These are phyloP conservation scores for Amphiprion ocellaris DNA, from an alignment of 2,113 vertebrate species.

Conservation along the genomic window DNA sequence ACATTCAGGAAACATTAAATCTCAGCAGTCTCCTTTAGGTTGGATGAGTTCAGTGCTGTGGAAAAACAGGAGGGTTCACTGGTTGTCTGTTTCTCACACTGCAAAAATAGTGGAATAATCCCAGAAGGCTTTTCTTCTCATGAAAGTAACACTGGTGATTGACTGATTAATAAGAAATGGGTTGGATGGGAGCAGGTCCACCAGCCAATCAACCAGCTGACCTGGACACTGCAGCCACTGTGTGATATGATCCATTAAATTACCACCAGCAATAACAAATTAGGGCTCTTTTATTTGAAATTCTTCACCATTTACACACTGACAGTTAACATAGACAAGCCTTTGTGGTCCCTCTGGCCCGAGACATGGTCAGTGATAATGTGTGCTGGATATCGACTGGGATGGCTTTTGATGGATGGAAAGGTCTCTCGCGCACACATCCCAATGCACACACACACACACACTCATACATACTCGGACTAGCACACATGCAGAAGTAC, in stretches of 20 bases:
- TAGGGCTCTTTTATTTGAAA: slow-evolving; percentile 88
- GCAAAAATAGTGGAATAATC: no score
- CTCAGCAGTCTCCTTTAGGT: no score
- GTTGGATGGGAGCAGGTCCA: no score
- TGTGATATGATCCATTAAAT: slow-evolving; percentile 7
- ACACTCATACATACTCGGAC: slow-evolving; percentile 29
- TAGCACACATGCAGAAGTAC: not conserved
- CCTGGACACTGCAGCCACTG: no score
- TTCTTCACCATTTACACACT: slow-evolving; percentile 87
- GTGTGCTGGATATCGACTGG: slow-evolving; percentile 84
- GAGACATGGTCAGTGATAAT: slow-evolving; percentile 83
- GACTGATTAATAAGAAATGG: no score
- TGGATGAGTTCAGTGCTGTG: no score
- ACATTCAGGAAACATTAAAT: no score
- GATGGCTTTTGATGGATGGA: slow-evolving; percentile 83
- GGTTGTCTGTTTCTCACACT: no score
- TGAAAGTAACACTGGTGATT: no score
- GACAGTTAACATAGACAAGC: slow-evolving; percentile 90
- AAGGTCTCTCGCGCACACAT: not conserved
- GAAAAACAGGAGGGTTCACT: no score
- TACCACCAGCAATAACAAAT: slow-evolving; percentile 78
- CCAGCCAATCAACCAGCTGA: no score
- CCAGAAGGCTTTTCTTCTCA: no score
- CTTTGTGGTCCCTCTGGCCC: slow-evolving; percentile 76
- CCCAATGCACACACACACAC: slow-evolving; percentile 2